A percentile compares a stretch with the other conserved stretches of the same genome.
Conservation (phyloP, 2,888 invertebrate genomes). For the Diaphora mendica region DNA sequence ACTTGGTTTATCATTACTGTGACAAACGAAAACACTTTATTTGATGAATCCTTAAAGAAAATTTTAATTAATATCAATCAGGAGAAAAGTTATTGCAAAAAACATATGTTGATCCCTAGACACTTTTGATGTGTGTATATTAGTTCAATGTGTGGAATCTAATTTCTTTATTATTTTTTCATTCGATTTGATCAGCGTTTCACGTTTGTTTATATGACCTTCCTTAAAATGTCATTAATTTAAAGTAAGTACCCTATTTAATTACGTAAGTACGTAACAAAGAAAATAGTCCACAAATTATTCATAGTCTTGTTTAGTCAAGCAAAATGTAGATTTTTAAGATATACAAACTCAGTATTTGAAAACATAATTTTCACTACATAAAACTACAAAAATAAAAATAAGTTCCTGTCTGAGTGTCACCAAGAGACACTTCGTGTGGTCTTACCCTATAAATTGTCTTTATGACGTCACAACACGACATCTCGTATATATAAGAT, state of each 20-base stretch:
- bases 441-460: not conserved
- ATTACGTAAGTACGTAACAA: not conserved
- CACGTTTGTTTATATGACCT: not conserved
- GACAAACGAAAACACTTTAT: too few relatives aligned
- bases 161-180: not conserved
- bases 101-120: too few relatives aligned
- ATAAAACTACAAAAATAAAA: not conserved
- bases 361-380: not conserved
- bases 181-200: not conserved
- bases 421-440: not conserved
- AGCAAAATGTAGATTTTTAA: not conserved
- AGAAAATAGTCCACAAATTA: not conserved
- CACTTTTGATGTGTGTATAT: too few relatives aligned
- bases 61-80: too few relatives aligned
- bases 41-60: too few relatives aligned
- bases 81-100: too few relatives aligned
- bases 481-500: slow-evolving; percentile 2
- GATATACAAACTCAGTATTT: not conserved
- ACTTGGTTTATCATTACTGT: too few relatives aligned
- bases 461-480: slow-evolving; percentile 7
- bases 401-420: not conserved
- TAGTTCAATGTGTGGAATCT: not conserved
- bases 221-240: not conserved
- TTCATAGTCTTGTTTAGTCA: not conserved
- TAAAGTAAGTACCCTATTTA: not conserved